Percentiles rank a stretch among this genome's conserved stretches.
These are phyloP conservation scores for Tigriopus californicus DNA, from an alignment of 2,888 invertebrate species.

Conservation along the genomic window DNA sequence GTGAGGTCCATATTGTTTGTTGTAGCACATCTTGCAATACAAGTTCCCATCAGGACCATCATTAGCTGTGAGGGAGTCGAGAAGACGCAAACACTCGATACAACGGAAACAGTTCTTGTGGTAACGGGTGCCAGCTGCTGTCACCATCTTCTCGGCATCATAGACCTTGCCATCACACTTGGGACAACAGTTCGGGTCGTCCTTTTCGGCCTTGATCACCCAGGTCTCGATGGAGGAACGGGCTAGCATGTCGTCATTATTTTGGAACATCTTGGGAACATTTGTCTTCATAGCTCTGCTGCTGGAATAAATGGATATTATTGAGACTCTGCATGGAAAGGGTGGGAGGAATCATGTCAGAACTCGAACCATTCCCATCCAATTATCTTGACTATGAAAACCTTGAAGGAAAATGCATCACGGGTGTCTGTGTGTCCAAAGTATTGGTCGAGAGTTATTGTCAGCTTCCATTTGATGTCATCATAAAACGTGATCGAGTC, in stretches of 20 bases:
- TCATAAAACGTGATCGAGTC: too few species aligned
- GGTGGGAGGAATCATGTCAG: too few species aligned
- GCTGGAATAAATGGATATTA: too few species aligned
- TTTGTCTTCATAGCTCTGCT: not conserved
- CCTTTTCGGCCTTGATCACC: slow-evolving; percentile 16
- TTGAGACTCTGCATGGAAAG: too few species aligned
- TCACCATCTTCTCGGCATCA: slow-evolving; percentile 15
- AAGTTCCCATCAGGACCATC: slow-evolving; percentile 84
- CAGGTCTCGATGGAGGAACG: slow-evolving; percentile 14
- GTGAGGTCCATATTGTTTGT: slow-evolving; percentile 10
- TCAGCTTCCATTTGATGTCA: too few species aligned
- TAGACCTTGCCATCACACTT: slow-evolving; percentile 16
- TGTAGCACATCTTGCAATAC: slow-evolving; percentile 32
- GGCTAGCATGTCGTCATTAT: slow-evolving; percentile 14
- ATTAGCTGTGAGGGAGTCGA: slow-evolving; percentile 73
- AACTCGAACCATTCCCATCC: too few species aligned
- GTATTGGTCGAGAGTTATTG: too few species aligned
- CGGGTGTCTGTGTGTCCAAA: too few species aligned
- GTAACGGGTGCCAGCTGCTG: slow-evolving; percentile 11
- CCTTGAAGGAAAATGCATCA: too few species aligned
- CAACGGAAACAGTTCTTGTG: slow-evolving; percentile 92
- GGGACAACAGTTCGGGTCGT: slow-evolving; percentile 13
- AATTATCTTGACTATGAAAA: too few species aligned
- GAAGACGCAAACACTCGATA: slow-evolving; percentile 35
- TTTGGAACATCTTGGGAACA: slow-evolving; percentile 2